Base-by-base conservation (phyloP, 2,888 invertebrate genomes). In the Cheilosia vernalis region DNA sequence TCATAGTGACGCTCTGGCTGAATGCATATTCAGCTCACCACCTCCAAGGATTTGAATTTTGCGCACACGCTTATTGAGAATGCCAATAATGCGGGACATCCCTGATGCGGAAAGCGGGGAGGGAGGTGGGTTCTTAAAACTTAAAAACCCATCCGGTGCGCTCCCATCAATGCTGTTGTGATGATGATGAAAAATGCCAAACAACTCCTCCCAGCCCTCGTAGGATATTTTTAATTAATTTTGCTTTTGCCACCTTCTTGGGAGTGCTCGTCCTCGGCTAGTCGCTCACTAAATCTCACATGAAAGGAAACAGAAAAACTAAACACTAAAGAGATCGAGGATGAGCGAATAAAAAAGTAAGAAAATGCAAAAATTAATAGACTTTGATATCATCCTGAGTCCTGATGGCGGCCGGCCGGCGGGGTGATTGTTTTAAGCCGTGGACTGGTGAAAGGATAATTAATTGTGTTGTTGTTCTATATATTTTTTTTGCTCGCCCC, bases 191-290 rank as follows among this genome's bases (percentile, higher is more conserved):
- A 76, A 85, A 85, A 81, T 85, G 63, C 81, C 81, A 85, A 81
- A 85, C 76, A 81, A 42, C 76, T 51, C 51, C 9, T 44, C 47
- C 58, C 15, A 42, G 30, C 13, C 49, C 17, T 81, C 56, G 24
- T 67, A 44, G 67, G 81, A 85, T 72, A 67, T 85, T 85, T 85
- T 85, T 85, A 85, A 85, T 85, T 85, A 85, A 85, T 81, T 85
- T 81, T 77, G 55, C 85, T 47, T 61, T 64, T 77, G 67, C 81
- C 85, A 77, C 76, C 81, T 76, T 77, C 67, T 55, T 79, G 69
- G 58, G 60, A 60, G 69, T 47, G 61, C 66, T 64, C 63, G 51
- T 63, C 53, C 64, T 27, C 51, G 21, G 40, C 30, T 9, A 30
- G 30, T 30, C 30, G 9, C 55, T 60, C 49, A 9, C 61, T n/a